Evolutionary conservation across 1,140 invertebrate genomes (phyloP).

Genomic region (Bombus confusus): DNA sequence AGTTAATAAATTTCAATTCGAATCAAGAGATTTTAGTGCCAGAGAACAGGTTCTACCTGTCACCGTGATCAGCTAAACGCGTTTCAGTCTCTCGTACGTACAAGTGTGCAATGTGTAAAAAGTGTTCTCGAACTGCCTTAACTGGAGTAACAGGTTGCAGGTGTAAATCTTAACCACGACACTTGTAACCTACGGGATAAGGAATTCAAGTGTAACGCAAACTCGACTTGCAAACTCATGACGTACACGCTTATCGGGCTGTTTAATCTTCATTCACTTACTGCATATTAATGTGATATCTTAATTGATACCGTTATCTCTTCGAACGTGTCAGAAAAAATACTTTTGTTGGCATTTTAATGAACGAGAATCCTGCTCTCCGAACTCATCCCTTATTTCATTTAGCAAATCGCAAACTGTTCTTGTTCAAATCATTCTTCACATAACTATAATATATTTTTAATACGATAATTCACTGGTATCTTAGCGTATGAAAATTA

Average conservation of each 20-base stretch:
- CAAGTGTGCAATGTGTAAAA: not conserved
- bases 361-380: not conserved
- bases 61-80: not conserved
- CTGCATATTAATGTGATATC: constrained; percentile 36
- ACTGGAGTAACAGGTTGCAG: constrained; percentile 38
- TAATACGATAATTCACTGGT: not conserved
- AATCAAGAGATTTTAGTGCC: too few relatives aligned
- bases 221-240: not conserved
- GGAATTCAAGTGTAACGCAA: constrained; percentile 11
- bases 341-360: not conserved
- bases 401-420: not conserved
- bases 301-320: constrained; percentile 47
- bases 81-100: not conserved
- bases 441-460: not conserved
- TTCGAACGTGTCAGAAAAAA: not conserved
- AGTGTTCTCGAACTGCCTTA: not conserved
- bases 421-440: not conserved
- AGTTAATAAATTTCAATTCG: too few relatives aligned
- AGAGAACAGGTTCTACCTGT: not conserved
- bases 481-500: not conserved
- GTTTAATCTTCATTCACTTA: not conserved
- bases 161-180: not conserved
- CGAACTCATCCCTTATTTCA: not conserved
- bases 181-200: not conserved
- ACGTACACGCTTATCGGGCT: not conserved